Conservation (phyloP, 2,888 invertebrate genomes). For the Drosophila monieri region DNA sequence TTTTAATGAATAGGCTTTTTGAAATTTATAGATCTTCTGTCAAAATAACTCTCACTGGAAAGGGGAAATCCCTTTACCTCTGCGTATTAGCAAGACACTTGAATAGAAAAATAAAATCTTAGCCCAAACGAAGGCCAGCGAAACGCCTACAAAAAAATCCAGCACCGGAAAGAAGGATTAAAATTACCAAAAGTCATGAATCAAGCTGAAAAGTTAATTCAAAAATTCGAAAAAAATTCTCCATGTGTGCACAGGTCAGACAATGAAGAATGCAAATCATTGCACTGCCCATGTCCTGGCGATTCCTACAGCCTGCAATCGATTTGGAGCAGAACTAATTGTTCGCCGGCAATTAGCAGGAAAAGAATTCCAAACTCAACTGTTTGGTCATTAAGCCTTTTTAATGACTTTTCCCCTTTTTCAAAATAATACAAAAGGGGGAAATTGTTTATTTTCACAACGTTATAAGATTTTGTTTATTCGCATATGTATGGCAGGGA, state of each 20-base stretch:
- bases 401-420: too few species aligned
- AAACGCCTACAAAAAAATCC: slow-evolving; percentile 20
- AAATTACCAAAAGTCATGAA: slow-evolving; percentile 79
- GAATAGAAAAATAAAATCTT: slow-evolving; percentile 1
- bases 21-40: not conserved
- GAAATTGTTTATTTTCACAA: too few species aligned
- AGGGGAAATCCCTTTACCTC: not conserved
- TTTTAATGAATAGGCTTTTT: not conserved
- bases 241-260: slow-evolving; percentile 44
- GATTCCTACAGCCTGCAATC: slow-evolving; percentile 38
- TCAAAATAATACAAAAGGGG: too few species aligned
- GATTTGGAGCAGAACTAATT: slow-evolving; percentile 74
- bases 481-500: too few species aligned
- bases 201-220: slow-evolving; percentile 81
- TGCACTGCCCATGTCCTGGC: slow-evolving; percentile 46
- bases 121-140: slow-evolving; percentile 8
- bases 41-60: not conserved
- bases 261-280: slow-evolving; percentile 71
- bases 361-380: slow-evolving; percentile 74
- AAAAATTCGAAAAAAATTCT: slow-evolving; percentile 53
- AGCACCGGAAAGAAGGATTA: slow-evolving; percentile 63
- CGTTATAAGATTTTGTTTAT: too few species aligned
- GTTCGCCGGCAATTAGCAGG: slow-evolving; percentile 76
- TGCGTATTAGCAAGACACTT: not conserved
- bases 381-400: too few species aligned